Conservation (phyloP, 2,113 vertebrate species). For the Melanostigma gelatinosum region DNA sequence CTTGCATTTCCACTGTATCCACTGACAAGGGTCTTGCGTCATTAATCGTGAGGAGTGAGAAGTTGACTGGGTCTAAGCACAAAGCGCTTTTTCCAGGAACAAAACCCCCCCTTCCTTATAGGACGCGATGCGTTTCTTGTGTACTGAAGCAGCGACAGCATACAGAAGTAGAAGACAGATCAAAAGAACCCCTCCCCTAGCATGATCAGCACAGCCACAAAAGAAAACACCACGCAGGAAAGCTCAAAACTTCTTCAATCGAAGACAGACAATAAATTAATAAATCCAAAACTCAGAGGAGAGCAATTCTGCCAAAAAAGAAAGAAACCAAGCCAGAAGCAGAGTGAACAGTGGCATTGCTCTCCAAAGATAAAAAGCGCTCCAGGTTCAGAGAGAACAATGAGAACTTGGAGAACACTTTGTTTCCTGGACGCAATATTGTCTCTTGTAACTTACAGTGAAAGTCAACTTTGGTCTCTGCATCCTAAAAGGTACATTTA, state of each 20-base stretch:
- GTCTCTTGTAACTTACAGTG: slow-evolving; percentile 16
- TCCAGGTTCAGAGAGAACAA: slow-evolving; percentile 35
- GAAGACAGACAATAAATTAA: slow-evolving; percentile 28
- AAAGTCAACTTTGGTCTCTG: slow-evolving; percentile 6
- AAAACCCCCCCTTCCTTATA: background rate
- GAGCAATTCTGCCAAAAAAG: slow-evolving; percentile 36
- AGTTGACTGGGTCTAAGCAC: slow-evolving; percentile 9
- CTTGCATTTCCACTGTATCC: no score
- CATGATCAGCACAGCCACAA: slow-evolving; percentile 28
- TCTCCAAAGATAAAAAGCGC: slow-evolving; percentile 36
- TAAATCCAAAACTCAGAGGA: slow-evolving; percentile 33
- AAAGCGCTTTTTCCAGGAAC: slow-evolving; percentile 20
- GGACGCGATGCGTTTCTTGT: background rate
- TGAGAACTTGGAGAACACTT: slow-evolving; percentile 6
- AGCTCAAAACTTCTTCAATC: slow-evolving; percentile 43
- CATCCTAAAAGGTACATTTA: background rate
- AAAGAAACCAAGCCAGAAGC: slow-evolving; percentile 32
- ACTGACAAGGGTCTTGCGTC: background rate
- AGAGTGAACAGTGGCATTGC: slow-evolving; percentile 9
- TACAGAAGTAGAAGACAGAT: slow-evolving; percentile 27
- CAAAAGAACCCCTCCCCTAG: slow-evolving; percentile 50
- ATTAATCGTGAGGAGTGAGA: background rate
- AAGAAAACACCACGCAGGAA: slow-evolving; percentile 9
- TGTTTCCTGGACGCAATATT: slow-evolving; percentile 27
- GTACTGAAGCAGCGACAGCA: slow-evolving; percentile 7